Evolutionary conservation across 2,113 vertebrate species (phyloP), one percentile per base, ranked within the genome.

Genomic region (Myanophis thanlyinensis): DNA sequence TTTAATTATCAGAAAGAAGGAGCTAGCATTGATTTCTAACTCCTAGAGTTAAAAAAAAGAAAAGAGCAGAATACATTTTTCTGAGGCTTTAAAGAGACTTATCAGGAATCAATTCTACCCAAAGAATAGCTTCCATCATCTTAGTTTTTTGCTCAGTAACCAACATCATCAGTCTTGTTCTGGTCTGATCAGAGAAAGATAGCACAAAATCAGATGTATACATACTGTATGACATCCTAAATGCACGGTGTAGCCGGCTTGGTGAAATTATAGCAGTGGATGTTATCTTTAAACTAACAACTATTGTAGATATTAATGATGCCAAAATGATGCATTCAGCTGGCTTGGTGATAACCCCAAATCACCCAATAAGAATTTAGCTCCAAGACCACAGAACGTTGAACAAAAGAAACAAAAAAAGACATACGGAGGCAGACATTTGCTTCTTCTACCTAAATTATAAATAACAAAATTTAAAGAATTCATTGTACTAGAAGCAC

Each of bases 1-100:
- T 96, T 96, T 97, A 97, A 97, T 97, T 96, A 97, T 97, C 93
- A 94, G 94, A 96, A 95, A 85, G 89, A 96, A 95, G 94, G 93
- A 96, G 93, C 90, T 0, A 0, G 91, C 96, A 97, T 96, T 96
- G 96, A 97, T 97, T 96, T 95, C 94, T 95, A 96, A 93, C 95
- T 97, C 94, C 94, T 95, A 93, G 94, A 94, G 96, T 96, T 96
- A 96, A 96, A 95, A 97, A 94, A 80, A 80, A 80, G 73, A 44
- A 35, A 40, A 80, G 35, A 40, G 18, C 15, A 80, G 18, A 80
- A 44, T 80, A 44, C 59, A 11, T n/a, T 35, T 85, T 92, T 89
- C 89, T 95, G 84, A 0, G 0, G 85, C 90, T 92, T 56, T n/a
- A 4, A 59, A 22, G 59, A 91, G 94, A 93, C 49, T 90, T 87